Percentiles rank a stretch among this genome's conserved stretches.
Conservation (phyloP, 1,140 invertebrate genomes). For the Phenacoccus solenopsis region DNA sequence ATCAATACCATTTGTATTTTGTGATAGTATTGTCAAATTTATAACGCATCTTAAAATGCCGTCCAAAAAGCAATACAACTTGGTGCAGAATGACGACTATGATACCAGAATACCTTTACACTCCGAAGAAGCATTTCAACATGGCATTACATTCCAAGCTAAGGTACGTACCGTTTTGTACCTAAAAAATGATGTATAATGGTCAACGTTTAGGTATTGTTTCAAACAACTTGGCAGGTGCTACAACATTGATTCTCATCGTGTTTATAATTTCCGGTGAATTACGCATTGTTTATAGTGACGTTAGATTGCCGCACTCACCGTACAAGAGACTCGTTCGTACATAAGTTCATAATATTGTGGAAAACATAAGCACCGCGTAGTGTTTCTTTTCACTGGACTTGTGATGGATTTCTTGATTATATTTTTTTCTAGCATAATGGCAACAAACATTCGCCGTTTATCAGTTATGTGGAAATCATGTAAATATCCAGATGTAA, state of each 20-base stretch:
- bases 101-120: slow-evolving; percentile 87
- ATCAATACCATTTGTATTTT: background rate
- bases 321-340: too few species aligned
- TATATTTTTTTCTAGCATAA: too few species aligned
- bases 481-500: too few species aligned
- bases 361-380: background rate
- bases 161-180: slow-evolving; percentile 70
- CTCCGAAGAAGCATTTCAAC: slow-evolving; percentile 89
- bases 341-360: background rate
- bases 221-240: background rate
- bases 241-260: background rate
- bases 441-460: too few species aligned
- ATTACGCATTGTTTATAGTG: background rate
- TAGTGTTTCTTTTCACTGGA: background rate
- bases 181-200: too few species aligned
- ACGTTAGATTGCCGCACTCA: background rate
- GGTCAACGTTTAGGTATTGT: background rate
- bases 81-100: slow-evolving; percentile 88
- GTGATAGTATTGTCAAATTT: background rate
- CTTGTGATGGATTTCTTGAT: background rate
- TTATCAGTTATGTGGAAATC: too few species aligned
- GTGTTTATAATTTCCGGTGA: background rate
- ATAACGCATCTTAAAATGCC: slow-evolving; percentile 43
- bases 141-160: slow-evolving; percentile 91
- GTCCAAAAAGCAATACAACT: slow-evolving; percentile 80